These are phyloP conservation scores for Riptortus pedestris DNA, from an alignment of 1,140 invertebrate genomes.

Conservation along the genomic window DNA sequence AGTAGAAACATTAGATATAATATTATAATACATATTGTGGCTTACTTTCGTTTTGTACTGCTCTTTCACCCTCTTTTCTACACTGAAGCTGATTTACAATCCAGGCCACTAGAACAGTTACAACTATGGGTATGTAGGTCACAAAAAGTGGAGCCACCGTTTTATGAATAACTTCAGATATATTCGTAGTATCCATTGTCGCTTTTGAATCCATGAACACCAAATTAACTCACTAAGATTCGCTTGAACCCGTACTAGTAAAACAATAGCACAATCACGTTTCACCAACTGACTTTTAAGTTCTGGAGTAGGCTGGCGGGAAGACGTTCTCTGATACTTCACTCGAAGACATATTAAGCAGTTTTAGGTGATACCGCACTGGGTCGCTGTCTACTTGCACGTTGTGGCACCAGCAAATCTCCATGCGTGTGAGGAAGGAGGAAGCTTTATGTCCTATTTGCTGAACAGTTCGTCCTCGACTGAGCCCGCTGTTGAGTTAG, in stretches of 20 bases:
- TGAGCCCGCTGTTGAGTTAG: too few species aligned
- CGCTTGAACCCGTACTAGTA: not conserved
- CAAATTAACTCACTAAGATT: not conserved
- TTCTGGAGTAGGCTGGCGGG: conserved; percentile 15
- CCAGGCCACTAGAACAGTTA: conserved; percentile 13
- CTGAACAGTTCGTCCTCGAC: too few species aligned
- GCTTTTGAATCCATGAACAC: not conserved
- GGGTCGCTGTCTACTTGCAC: conserved; percentile 5
- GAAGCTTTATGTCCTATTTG: too few species aligned
- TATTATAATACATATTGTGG: too few species aligned
- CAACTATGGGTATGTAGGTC: conserved; percentile 13
- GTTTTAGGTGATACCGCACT: conserved; percentile 16
- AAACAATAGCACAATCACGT: not conserved
- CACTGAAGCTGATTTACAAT: conserved; percentile 14
- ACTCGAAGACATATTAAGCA: conserved; percentile 16
- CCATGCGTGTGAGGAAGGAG: too few species aligned
- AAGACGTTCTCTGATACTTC: conserved; percentile 3
- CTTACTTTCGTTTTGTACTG: conserved; percentile 7
- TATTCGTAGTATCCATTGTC: not conserved
- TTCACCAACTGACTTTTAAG: not conserved
- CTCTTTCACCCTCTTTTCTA: conserved; percentile 6
- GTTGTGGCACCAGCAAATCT: too few species aligned
- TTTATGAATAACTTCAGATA: conserved; percentile 13
- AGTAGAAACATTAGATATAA: not conserved
- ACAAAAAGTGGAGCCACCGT: conserved; percentile 11